A percentile compares a stretch with the other conserved stretches of the same genome.
Evolutionary conservation across 2,797 vertebrate genomes (phyloP).

Genomic region (Centropyge bicolor): DNA sequence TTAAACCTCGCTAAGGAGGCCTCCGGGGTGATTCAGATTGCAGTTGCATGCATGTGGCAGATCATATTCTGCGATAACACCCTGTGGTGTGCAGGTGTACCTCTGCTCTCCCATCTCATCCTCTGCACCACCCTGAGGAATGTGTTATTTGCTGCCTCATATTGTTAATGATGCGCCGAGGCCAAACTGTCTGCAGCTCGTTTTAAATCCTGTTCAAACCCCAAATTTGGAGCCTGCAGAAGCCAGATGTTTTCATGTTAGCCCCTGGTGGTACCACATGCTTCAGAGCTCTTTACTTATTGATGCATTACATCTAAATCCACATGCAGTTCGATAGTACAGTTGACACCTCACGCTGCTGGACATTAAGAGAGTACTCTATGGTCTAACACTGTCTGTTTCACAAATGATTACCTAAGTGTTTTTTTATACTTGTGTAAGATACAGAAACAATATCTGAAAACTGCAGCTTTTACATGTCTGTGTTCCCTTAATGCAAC

Average conservation of each 20-base stretch:
- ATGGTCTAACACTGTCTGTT: not conserved
- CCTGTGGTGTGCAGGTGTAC: constrained; percentile 31
- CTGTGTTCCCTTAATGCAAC: not conserved
- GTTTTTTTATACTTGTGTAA: not conserved
- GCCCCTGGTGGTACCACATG: not conserved
- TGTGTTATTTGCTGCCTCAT: constrained; percentile 34
- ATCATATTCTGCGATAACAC: constrained; percentile 41
- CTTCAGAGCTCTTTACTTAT: constrained; percentile 38
- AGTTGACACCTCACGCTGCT: constrained; percentile 9
- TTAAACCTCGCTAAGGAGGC: constrained; percentile 40
- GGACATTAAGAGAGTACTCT: not conserved
- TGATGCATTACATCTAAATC: constrained; percentile 35
- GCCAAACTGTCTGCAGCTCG: constrained; percentile 29
- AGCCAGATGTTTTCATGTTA: constrained; percentile 18
- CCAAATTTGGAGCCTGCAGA: constrained; percentile 19
- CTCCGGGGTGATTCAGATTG: constrained; percentile 43
- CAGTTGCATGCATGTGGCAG: constrained; percentile 27
- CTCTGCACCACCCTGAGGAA: constrained; percentile 23
- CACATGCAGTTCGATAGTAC: constrained; percentile 14
- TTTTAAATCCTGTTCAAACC: constrained; percentile 28
- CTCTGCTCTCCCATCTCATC: constrained; percentile 38
- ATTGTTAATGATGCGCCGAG: constrained; percentile 18
- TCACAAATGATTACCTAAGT: constrained; percentile 8
- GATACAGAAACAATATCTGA: not conserved
- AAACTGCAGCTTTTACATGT: not conserved